A percentile compares a stretch with the other conserved stretches of the same genome.
Evolutionary conservation across 2,113 vertebrate genomes (phyloP).

Genomic region (Shinisaurus crocodilurus): DNA sequence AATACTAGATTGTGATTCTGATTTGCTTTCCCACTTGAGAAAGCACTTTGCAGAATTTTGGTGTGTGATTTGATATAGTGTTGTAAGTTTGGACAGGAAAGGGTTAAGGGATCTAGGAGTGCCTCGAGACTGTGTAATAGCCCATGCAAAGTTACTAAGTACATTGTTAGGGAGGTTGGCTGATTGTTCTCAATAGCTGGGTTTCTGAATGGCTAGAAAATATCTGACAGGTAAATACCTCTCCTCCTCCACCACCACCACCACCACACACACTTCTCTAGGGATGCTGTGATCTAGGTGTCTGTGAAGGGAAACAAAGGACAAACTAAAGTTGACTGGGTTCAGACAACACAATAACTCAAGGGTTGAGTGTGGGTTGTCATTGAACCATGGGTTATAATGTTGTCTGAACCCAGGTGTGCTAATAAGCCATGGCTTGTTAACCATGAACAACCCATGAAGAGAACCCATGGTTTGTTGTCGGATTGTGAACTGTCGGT

Average conservation of each 20-base stretch:
- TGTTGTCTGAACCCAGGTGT: no score
- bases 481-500: no score
- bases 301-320: no score
- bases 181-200: not conserved
- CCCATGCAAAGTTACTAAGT: not conserved
- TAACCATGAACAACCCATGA: no score
- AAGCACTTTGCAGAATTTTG: not conserved
- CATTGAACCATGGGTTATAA: no score
- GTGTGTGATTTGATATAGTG: not conserved
- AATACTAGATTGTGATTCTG: slow-evolving; percentile 3
- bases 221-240: not conserved
- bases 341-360: no score
- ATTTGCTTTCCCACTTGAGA: slow-evolving; percentile 17
- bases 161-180: not conserved
- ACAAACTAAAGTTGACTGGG: no score
- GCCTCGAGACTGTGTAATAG: not conserved
- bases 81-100: not conserved
- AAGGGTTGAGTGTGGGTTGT: no score
- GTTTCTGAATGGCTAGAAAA: not conserved
- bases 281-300: not conserved
- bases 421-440: no score
- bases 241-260: no score
- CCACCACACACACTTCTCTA: not conserved
- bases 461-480: no score
- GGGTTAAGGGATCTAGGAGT: not conserved